Base-by-base conservation (phyloP, 2,888 invertebrate genomes). In the Aromia moschata region DNA sequence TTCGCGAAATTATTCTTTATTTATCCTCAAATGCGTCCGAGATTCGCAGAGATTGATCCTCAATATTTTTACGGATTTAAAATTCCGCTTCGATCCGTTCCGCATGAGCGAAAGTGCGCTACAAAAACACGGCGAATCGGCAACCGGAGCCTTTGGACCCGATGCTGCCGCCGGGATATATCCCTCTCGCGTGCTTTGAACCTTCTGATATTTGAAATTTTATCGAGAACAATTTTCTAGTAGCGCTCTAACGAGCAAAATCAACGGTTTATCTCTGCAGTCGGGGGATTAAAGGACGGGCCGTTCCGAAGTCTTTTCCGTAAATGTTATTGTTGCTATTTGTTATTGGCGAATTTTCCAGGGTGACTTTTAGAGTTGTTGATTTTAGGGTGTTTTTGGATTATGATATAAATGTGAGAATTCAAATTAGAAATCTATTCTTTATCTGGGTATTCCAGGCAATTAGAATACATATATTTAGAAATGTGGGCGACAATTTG, bases 141-240 rank as follows among this genome's bases (percentile, higher is more conserved):
- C 49, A 55, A 59, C 54, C 55, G 47, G 47, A 59, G 54, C 59
- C 51, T 56, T 60, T 41, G 18, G 31, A 51, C 16, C 54, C 40
- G 55, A 38, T 49, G 59, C 46, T 49, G n/a, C n/a, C n/a, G n/a
- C n/a, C n/a, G n/a, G 43, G 33, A 55, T 45, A 45, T 45, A 51
- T 59, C 45, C 36, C 55, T 55, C 51, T 49, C 36, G 49, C 43
- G 55, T 47, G 38, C 52, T 55, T 49, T 44, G 47, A 49, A 47
- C 36, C 45, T 25, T 45, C 38, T 37, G 36, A 40, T 45, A 49
- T 47, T 54, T 30, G 40, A 55, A 51, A 57, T 58, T 55, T 54
- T 55, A 57, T 54, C 33, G 46, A 33, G 43, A 47, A 56, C 56
- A 60, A 60, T 60, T 60, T 53, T 56, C 40, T 43, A 25, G 38